A percentile compares a stretch with the other conserved stretches of the same genome.
Evolutionary conservation across 2,113 vertebrate species (phyloP).

Genomic region (Hemichromis elongatus): DNA sequence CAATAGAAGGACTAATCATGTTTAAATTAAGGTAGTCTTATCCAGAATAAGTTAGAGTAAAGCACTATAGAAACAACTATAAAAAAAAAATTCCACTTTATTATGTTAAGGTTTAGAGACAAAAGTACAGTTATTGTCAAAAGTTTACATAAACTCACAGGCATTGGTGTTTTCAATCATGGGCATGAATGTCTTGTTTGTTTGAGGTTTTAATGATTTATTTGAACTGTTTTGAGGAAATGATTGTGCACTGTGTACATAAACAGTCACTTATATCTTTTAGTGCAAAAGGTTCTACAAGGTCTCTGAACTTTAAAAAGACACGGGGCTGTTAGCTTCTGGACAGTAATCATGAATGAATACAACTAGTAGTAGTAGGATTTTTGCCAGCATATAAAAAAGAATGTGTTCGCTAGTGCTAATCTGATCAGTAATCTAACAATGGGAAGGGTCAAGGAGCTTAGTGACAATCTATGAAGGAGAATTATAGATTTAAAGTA

Average conservation of each 20-base stretch:
- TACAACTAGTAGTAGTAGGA: not conserved
- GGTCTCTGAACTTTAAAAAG: not conserved
- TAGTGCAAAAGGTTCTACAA: not conserved
- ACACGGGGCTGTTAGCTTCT: not conserved
- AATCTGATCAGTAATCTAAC: not conserved
- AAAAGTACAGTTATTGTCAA: not conserved
- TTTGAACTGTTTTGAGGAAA: not conserved
- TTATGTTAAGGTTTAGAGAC: conserved; percentile 35
- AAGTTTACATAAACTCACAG: not conserved
- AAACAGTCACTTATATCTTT: not conserved
- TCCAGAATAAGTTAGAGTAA: not conserved
- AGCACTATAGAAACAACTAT: not conserved
- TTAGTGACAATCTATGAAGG: not conserved
- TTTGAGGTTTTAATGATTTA: not conserved
- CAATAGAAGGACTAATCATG: not conserved
- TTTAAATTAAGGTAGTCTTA: not conserved
- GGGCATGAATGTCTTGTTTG: not conserved
- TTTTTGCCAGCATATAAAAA: not conserved
- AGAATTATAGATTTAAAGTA: not conserved
- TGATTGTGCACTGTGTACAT: not conserved
- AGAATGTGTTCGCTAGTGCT: not conserved
- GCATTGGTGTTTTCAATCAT: not conserved
- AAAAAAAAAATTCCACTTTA: too few relatives aligned
- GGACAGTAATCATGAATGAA: not conserved
- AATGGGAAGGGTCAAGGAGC: not conserved